A percentile compares a stretch with the other conserved stretches of the same genome.
Evolutionary conservation across 2,113 vertebrate genomes (phyloP).

Genomic region (Hepsetus odoe): DNA sequence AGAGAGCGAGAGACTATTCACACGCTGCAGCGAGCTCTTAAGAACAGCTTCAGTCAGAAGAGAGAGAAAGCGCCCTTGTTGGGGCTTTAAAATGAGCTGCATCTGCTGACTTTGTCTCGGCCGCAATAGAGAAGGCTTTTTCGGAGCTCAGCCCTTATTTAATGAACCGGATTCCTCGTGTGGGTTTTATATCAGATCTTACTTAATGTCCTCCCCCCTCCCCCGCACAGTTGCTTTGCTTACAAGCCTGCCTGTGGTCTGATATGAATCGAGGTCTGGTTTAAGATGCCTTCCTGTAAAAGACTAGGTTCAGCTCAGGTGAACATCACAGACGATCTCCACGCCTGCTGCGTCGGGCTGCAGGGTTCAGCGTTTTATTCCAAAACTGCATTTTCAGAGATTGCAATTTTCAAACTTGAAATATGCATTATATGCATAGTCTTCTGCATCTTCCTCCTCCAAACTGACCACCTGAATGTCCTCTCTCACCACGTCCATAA

Average conservation of each 20-base stretch:
- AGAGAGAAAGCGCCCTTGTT: slow-evolving; percentile 32
- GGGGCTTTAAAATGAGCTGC: background rate
- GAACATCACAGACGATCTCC: too few species aligned
- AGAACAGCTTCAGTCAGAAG: slow-evolving; percentile 31
- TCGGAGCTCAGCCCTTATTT: too few species aligned
- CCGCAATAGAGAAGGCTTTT: slow-evolving; percentile 14
- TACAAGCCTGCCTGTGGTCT: background rate
- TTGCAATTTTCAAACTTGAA: too few species aligned
- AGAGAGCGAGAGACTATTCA: slow-evolving; percentile 9
- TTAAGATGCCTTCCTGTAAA: too few species aligned
- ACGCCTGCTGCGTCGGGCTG: too few species aligned
- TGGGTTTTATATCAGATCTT: background rate
- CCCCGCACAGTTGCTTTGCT: background rate
- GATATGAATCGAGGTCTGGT: background rate
- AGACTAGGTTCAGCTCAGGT: too few species aligned
- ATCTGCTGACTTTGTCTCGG: slow-evolving; percentile 25
- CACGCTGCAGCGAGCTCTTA: background rate
- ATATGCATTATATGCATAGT: too few species aligned
- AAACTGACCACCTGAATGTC: too few species aligned
- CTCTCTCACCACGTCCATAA: too few species aligned
- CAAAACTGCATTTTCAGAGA: too few species aligned
- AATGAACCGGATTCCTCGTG: background rate
- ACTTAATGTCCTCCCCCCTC: background rate
- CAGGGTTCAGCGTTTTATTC: too few species aligned
- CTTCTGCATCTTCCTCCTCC: too few species aligned